phyloP scores from a whole-genome alignment of 2,888 invertebrate species.

The Pandemis heparana region DNA sequence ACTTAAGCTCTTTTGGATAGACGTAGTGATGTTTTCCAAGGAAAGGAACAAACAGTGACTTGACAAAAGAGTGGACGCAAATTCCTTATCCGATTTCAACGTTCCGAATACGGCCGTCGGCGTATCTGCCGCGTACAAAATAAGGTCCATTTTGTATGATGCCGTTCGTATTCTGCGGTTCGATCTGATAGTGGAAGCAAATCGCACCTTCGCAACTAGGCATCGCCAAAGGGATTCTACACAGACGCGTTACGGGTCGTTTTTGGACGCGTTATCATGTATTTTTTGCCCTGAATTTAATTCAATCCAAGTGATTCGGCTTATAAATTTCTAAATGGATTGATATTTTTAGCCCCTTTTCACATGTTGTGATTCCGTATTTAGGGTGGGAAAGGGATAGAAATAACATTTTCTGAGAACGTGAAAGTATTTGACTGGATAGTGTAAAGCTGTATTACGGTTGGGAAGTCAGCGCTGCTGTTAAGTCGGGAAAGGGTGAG shows the following conservation, averaged over 20 bases:
- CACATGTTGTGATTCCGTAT: constrained; percentile 13
- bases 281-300: constrained; percentile 38
- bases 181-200: constrained; percentile 27
- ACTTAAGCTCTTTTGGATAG: not conserved
- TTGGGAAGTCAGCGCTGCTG: not conserved
- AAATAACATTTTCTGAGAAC: not conserved
- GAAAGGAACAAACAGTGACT: constrained; percentile 9
- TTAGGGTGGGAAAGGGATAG: not conserved
- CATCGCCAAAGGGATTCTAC: not conserved
- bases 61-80: constrained; percentile 8
- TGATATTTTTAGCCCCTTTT: constrained; percentile 8
- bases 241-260: not conserved
- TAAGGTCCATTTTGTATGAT: not conserved
- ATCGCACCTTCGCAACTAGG: not conserved
- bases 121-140: not conserved
- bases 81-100: constrained; percentile 13
- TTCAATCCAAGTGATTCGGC: constrained; percentile 27
- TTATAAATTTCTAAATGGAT: constrained; percentile 37
- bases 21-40: not conserved
- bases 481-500: not conserved
- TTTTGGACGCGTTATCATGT: not conserved
- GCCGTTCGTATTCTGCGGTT: not conserved
- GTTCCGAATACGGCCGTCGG: not conserved
- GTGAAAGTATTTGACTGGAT: not conserved
- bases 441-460: not conserved